These are phyloP conservation scores for Agonopterix subpropinquella DNA, from an alignment of 2,888 invertebrate species.

Conservation along the genomic window DNA sequence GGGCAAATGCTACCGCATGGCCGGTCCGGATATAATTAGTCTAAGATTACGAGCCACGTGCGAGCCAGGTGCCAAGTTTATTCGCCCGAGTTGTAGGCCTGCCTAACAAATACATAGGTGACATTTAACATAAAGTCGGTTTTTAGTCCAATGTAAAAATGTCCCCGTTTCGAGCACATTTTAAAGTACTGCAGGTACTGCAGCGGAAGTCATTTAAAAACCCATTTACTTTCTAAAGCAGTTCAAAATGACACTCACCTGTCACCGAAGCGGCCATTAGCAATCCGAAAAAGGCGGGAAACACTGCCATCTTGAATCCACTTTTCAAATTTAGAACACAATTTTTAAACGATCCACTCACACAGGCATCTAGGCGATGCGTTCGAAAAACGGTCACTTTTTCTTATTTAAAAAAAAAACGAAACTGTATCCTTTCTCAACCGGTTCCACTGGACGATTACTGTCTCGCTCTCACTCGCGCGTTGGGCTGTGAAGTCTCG, in stretches of 20 bases:
- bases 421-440: constrained; percentile 28
- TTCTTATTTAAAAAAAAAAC: constrained; percentile 27
- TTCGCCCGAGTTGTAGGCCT: too few species aligned
- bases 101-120: too few species aligned
- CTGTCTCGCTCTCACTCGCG: constrained; percentile 30
- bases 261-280: constrained; percentile 48
- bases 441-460: constrained; percentile 50
- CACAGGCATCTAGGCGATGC: constrained; percentile 57
- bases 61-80: too few species aligned
- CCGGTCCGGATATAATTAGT: too few species aligned
- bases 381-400: constrained; percentile 38
- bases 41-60: too few species aligned
- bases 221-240: too few species aligned
- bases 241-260: constrained; percentile 39
- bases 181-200: too few species aligned
- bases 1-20: too few species aligned
- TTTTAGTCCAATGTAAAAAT: too few species aligned
- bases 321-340: constrained; percentile 30
- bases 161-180: too few species aligned
- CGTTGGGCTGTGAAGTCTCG: constrained; percentile 13
- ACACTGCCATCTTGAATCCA: constrained; percentile 53
- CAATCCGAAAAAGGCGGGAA: constrained; percentile 65
- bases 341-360: constrained; percentile 11
- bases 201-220: too few species aligned
- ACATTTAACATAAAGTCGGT: too few species aligned